Evolutionary conservation across 1,140 invertebrate genomes (phyloP).

Genomic region (Ostrea denselamellosa): DNA sequence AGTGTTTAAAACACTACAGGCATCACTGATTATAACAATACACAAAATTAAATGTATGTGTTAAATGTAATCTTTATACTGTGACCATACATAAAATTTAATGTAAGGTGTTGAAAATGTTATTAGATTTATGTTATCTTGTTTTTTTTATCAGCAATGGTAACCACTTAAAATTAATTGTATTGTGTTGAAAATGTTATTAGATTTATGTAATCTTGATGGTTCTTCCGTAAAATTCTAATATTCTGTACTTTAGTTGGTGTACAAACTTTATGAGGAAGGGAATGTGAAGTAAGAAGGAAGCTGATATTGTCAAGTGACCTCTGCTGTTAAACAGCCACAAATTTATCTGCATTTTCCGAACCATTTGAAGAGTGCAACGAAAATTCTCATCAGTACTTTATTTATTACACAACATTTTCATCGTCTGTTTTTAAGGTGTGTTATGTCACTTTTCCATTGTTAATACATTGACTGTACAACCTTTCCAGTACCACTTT

Average conservation of each 20-base stretch:
- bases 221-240: neutral
- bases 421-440: neutral
- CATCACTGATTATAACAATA: too few species aligned
- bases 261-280: conserved; percentile 74
- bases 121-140: too few species aligned
- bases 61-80: too few species aligned
- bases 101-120: too few species aligned
- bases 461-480: neutral
- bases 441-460: neutral
- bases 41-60: too few species aligned
- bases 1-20: too few species aligned
- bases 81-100: too few species aligned
- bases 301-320: neutral
- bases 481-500: conserved; percentile 9
- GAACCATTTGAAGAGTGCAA: neutral
- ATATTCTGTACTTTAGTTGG: conserved; percentile 63
- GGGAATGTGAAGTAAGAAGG: conserved; percentile 56
- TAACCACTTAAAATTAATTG: neutral
- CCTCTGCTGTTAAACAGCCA: neutral
- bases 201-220: neutral
- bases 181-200: neutral
- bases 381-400: conserved; percentile 24
- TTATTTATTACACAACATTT: neutral
- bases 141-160: too few species aligned
- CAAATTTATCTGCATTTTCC: neutral